Base-by-base conservation (phyloP, 2,797 vertebrate genomes). In the Brotula barbata region DNA sequence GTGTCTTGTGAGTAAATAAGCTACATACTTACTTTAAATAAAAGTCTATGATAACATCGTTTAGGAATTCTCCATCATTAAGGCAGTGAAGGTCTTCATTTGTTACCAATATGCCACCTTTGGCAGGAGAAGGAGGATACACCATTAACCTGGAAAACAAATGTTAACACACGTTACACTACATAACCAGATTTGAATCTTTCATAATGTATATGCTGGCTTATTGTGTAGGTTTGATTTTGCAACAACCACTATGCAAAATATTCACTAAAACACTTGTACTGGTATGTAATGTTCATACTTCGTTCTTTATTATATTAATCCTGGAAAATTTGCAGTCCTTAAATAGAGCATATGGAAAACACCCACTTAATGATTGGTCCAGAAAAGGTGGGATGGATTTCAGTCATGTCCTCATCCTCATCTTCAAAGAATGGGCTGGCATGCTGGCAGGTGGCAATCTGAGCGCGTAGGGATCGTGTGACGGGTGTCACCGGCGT, bases 21-120 rank as follows among this genome's bases (percentile, higher is more conserved):
- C 6, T 1, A 3, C 5, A 5, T 14, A 89, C 96, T 94, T 81
- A 98, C 96, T 98, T 99, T 88, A 99, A 94, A 94, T 99, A 99
- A 90, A 99, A 99, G 91, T 99, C 97, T 83, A 99, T 96, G 85
- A 99, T 99, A 74, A 99, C 97, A 62, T 99, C 97, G 56, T 99
- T 99, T 36, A 99, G 93, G 90, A 99, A 99, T 65, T 99, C 97
- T 71, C 96, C 96, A 63, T 98, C 94, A 53, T 92, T 97, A 79
- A 99, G 93, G 87, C 97, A 99, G 89, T 97, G 95, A 54, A 99
- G 94, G 88, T 99, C 97, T 85, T 99, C 97, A 2, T 97, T 99
- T 23, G 96, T 99, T 72, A 99, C 97, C 0, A 93, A 93, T 55
- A 99, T 99, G 23, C 96, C 97, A 13, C 97, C 96, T 88, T 96